These are phyloP conservation scores for Brenthis daphne DNA, from an alignment of 2,888 invertebrate species.

Conservation along the genomic window DNA sequence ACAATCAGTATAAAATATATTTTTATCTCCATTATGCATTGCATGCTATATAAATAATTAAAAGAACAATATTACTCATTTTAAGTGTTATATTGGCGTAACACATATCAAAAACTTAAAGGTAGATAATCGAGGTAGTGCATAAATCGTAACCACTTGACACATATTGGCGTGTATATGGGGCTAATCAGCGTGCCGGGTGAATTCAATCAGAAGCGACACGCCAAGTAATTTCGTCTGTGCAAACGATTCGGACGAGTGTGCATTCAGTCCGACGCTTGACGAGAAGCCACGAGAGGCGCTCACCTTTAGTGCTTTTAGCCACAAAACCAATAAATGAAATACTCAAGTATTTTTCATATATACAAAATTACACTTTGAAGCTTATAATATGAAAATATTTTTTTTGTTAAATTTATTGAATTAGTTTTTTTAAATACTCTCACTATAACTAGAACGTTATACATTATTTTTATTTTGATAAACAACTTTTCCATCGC, in stretches of 20 bases:
- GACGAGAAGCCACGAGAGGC: constrained; percentile 59
- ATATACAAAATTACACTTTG: background rate
- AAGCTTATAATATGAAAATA: constrained; percentile 4
- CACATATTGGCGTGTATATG: constrained; percentile 68
- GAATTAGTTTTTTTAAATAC: background rate
- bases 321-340: constrained; percentile 51
- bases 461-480: no score
- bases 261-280: constrained; percentile 68
- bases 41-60: no score
- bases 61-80: background rate
- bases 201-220: constrained; percentile 65
- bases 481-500: no score
- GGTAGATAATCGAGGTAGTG: constrained; percentile 4
- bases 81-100: no score
- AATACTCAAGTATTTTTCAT: constrained; percentile 33
- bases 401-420: background rate
- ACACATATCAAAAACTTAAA: background rate
- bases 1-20: background rate
- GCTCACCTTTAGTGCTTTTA: constrained; percentile 56
- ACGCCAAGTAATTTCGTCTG: constrained; percentile 73
- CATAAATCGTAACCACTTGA: constrained; percentile 53
- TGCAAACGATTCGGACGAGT: constrained; percentile 69
- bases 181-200: constrained; percentile 61
- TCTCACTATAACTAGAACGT: no score
- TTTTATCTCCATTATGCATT: background rate